A percentile compares a stretch with the other conserved stretches of the same genome.
Evolutionary conservation across 2,888 invertebrate species (phyloP).

Genomic region (Aspidiotus destructor): DNA sequence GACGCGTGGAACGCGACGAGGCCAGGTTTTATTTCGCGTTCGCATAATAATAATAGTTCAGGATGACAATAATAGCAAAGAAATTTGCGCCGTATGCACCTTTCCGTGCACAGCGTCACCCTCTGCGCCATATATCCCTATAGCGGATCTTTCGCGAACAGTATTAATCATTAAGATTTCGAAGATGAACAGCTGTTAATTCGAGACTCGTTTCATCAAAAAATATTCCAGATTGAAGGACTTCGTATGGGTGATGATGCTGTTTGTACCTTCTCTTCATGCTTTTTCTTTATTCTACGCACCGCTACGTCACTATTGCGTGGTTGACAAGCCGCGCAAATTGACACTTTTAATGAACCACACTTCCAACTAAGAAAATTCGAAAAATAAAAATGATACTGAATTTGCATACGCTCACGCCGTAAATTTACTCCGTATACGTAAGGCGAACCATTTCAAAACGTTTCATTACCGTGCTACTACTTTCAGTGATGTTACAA

Average conservation of each 20-base stretch:
- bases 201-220: neutral
- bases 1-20: conserved; percentile 5
- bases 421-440: neutral
- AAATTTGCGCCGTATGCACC: neutral
- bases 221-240: too few relatives aligned
- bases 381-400: neutral
- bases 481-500: neutral
- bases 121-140: neutral
- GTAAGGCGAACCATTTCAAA: neutral
- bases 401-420: neutral
- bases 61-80: neutral
- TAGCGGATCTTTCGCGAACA: neutral
- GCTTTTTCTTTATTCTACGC: too few relatives aligned
- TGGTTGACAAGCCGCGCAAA: too few relatives aligned
- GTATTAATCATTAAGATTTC: neutral
- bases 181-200: conserved; percentile 4
- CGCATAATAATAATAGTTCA: neutral
- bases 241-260: too few relatives aligned
- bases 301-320: too few relatives aligned
- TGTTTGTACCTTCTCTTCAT: too few relatives aligned
- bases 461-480: conserved; percentile 3
- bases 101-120: neutral
- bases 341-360: too few relatives aligned
- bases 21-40: neutral
- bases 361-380: neutral